Conservation (phyloP, 2,888 invertebrate species). For the Chrysotoxum bicinctum region DNA sequence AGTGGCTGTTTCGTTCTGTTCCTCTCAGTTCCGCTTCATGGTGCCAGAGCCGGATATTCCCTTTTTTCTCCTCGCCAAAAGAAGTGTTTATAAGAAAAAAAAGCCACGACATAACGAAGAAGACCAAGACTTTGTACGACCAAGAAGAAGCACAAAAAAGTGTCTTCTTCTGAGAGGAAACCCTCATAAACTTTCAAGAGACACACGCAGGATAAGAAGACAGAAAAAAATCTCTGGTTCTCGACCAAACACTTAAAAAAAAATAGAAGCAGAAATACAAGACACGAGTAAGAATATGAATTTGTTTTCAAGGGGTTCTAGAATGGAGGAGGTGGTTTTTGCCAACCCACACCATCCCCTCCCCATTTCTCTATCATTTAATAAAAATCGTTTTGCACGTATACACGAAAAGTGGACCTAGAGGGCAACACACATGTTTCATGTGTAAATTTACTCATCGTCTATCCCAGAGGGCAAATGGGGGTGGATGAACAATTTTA, state of each 20-base stretch:
- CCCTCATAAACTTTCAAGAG: slow-evolving; percentile 71
- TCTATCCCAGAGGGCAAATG: slow-evolving; percentile 23
- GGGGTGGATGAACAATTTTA: not conserved
- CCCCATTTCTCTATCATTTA: slow-evolving; percentile 47
- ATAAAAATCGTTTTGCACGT: slow-evolving; percentile 69
- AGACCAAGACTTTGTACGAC: not conserved
- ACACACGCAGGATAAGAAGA: slow-evolving; percentile 60
- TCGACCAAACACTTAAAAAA: slow-evolving; percentile 36
- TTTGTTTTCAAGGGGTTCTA: slow-evolving; percentile 26
- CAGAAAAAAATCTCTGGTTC: slow-evolving; percentile 15
- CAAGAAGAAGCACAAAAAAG: slow-evolving; percentile 27
- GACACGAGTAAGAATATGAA: slow-evolving; percentile 52
- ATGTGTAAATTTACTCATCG: slow-evolving; percentile 63
- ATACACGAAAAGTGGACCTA: slow-evolving; percentile 68
- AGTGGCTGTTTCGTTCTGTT: slow-evolving; percentile 52
- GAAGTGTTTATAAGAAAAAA: not conserved
- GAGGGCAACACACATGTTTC: slow-evolving; percentile 57
- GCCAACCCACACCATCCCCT: not conserved
- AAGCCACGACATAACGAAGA: slow-evolving; percentile 46
- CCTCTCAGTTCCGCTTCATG: slow-evolving; percentile 54
- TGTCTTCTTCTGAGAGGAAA: slow-evolving; percentile 60
- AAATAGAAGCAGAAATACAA: slow-evolving; percentile 27
- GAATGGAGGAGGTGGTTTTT: not conserved
- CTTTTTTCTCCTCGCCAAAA: slow-evolving; percentile 25
- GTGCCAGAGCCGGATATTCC: slow-evolving; percentile 58